These are phyloP conservation scores for Tauraco erythrolophus DNA, from an alignment of 2,113 vertebrate genomes.

Conservation along the genomic window DNA sequence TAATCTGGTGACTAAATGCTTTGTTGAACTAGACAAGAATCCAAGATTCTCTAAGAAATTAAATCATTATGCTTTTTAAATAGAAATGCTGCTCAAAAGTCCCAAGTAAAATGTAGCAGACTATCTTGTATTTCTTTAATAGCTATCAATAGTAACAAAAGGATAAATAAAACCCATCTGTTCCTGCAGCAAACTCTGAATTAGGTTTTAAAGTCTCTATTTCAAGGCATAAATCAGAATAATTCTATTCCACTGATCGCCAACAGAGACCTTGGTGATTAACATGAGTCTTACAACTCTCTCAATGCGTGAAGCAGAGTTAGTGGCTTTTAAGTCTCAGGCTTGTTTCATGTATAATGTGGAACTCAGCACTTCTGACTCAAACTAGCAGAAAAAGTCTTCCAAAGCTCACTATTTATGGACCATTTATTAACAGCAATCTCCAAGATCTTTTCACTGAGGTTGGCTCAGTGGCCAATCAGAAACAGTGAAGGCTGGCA, in stretches of 20 bases:
- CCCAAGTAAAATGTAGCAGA: not conserved
- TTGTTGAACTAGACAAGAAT: slow-evolving; percentile 23
- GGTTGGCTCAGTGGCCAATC: not conserved
- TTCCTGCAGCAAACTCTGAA: not conserved
- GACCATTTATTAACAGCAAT: not conserved
- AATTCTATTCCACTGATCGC: not conserved
- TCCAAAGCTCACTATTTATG: not conserved
- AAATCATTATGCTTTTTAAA: slow-evolving; percentile 22
- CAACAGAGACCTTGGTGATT: not conserved
- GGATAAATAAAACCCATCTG: slow-evolving; percentile 1
- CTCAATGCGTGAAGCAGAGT: not conserved
- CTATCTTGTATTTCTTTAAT: not conserved
- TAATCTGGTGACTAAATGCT: not conserved
- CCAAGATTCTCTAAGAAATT: not conserved
- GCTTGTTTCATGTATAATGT: not conserved
- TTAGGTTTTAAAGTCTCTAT: not conserved
- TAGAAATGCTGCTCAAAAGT: slow-evolving; percentile 8
- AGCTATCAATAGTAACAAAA: slow-evolving; percentile 1
- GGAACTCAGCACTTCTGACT: not conserved
- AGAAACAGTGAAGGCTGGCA: not conserved
- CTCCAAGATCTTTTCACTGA: not conserved
- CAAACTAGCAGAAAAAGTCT: not conserved
- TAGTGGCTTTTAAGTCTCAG: not conserved
- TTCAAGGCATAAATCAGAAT: slow-evolving; percentile 4
- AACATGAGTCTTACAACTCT: not conserved